Evolutionary conservation across 2,113 vertebrate species (phyloP), one percentile per base, ranked within the genome.

Genomic region (Stegastes partitus): DNA sequence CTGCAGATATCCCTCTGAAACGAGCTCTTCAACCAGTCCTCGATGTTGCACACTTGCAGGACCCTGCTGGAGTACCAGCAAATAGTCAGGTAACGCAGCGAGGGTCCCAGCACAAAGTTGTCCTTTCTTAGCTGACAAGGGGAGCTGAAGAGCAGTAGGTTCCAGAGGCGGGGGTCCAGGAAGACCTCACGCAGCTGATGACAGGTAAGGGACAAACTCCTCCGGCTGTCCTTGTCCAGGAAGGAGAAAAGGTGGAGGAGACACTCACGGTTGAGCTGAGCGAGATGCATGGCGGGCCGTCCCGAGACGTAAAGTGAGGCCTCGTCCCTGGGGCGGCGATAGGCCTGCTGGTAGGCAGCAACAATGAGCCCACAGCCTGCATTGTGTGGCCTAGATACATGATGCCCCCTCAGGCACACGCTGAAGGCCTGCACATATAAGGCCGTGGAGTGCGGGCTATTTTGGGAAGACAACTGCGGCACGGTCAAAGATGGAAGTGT

Each of bases 241-340:
- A 97, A 99, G 57, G 97, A 98, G 82, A 98, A 99, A 34, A 99
- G 88, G 93, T 98, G 96, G 21, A 99, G 85, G 64, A 99, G 95
- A 85, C 97, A 98, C 66, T 99, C 97, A 1, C 58, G 86, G 84
- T 97, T 96, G 62, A 99, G 96, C 88, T 96, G 93, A 4, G 93
- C 96, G 58, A 99, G 92, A 37, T 94, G 95, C 97, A 98, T 98
- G 37, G 37, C 0, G 10, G 68, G 64, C 21, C 1, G 64, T 76
- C 45, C 59, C 25, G 9, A 75, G 49, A 59, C 61, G 28, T 61
- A 51, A 22, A 74, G 78, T 72, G n/a, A 65, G 88, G 71, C 75
- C 89, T 81, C 1, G 72, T 87, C 73, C 74, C 76, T 22, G 58
- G 49, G 84, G 77, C 22, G 31, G 49, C 2, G 21, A 37, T 26